Evolutionary conservation across 2,113 vertebrate genomes (phyloP), one percentile per base, ranked within the genome.

Genomic region (Uropsilus gracilis): DNA sequence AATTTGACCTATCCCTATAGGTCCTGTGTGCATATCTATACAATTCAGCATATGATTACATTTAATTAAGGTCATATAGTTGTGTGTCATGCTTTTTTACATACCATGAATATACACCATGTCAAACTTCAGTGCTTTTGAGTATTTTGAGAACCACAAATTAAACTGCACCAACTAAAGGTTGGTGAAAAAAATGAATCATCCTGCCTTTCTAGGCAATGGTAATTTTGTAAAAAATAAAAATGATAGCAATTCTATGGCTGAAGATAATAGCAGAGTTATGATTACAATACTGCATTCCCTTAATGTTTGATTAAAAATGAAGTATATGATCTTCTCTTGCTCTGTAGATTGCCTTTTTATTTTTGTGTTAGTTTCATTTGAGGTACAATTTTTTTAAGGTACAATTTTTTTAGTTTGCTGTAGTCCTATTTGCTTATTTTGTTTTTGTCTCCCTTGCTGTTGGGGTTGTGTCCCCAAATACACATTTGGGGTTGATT

Each of bases 101-200:
- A 94, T 48, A 78, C 14, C 26, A 84, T 32, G 50, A 86, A 37
- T 90, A 90, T 94, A 94, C 92, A 92, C 24, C 85, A 95, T 64
- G 83, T 83, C 61, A 75, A 86, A 89, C 50, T 94, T 32, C 89
- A 73, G 94, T 88, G 57, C 77, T 68, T 37, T 64, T 5, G 32
- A 63, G 80, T 76, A 89, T 89, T 80, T 32, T 71, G 66, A 66
- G 71, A 94, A 95, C 50, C 59, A 95, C 91, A 44, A 95, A 93
- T 86, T 86, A 93, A 4, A 78, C n/a, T 91, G 84, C 39, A 50
- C 39, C 69, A 92, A 92, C 30, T 86, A 34, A 88, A 63, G 80
- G 53, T 94, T 64, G 69, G 57, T 66, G 39, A 13, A 39, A 95
- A 86, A 82, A 84, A 83, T 18, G 28, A 12, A 48, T 61, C 87